These are phyloP conservation scores for Heliconius sara DNA, from an alignment of 2,888 invertebrate species.

Conservation along the genomic window DNA sequence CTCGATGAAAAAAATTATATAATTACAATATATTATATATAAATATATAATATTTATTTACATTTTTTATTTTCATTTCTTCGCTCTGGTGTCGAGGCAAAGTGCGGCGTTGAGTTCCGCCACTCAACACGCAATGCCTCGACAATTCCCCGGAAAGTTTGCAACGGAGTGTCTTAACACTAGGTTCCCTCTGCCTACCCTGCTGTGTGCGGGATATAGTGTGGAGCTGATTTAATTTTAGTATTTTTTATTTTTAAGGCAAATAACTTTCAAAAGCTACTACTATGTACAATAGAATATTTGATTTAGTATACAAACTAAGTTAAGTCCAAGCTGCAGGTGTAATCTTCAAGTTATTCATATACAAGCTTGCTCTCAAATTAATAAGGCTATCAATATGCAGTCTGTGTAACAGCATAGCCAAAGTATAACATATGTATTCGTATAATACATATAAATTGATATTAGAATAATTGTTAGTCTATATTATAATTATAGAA, in stretches of 20 bases:
- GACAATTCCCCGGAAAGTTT: too few relatives aligned
- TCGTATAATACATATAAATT: neutral
- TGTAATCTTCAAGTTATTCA: neutral
- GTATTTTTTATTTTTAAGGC: neutral
- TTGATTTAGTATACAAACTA: neutral
- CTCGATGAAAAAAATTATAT: too few relatives aligned
- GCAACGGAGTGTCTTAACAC: too few relatives aligned
- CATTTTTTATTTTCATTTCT: too few relatives aligned
- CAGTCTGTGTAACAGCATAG: neutral
- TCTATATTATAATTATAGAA: neutral
- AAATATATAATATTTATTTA: too few relatives aligned
- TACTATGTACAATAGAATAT: neutral
- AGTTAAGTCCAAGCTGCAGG: neutral
- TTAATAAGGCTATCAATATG: conserved; percentile 17
- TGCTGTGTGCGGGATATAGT: too few relatives aligned
- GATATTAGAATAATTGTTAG: neutral
- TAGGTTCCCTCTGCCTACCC: too few relatives aligned
- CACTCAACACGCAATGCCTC: too few relatives aligned
- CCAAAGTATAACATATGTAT: neutral
- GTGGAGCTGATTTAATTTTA: neutral
- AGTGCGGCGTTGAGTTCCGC: too few relatives aligned
- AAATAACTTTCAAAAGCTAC: neutral
- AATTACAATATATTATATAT: too few relatives aligned
- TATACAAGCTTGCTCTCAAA: neutral
- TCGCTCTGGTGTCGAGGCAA: too few relatives aligned